Conservation (phyloP, 2,888 invertebrate genomes). For the Thymelicus lineola region DNA sequence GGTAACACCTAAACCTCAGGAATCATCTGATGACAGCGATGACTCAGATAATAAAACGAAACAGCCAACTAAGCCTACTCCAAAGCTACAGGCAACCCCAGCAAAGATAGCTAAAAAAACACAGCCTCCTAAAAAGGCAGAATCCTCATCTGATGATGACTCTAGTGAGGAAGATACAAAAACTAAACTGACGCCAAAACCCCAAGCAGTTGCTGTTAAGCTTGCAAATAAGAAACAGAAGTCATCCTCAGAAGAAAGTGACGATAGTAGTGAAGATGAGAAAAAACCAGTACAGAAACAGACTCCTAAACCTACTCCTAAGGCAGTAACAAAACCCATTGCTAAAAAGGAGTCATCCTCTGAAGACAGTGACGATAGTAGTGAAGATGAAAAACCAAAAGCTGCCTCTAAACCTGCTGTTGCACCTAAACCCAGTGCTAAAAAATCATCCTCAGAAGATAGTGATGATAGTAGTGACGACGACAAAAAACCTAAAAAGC, state of each 20-base stretch:
- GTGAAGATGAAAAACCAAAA: slow-evolving; percentile 52
- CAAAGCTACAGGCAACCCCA: slow-evolving; percentile 12
- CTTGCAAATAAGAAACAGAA: slow-evolving; percentile 51
- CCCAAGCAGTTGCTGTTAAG: slow-evolving; percentile 46
- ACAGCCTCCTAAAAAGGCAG: slow-evolving; percentile 54
- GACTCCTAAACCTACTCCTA: slow-evolving; percentile 33
- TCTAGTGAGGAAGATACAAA: slow-evolving; percentile 45
- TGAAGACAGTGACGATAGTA: slow-evolving; percentile 55
- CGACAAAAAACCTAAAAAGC: slow-evolving; percentile 63
- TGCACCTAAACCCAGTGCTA: slow-evolving; percentile 44
- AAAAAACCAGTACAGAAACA: slow-evolving; percentile 41
- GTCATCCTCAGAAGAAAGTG: slow-evolving; percentile 62
- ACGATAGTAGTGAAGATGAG: slow-evolving; percentile 57
- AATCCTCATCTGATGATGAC: slow-evolving; percentile 62
- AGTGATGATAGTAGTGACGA: slow-evolving; percentile 59
- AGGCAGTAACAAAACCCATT: slow-evolving; percentile 43
- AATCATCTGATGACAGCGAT: slow-evolving; percentile 47
- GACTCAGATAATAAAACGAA: slow-evolving; percentile 47
- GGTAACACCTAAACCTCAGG: slow-evolving; percentile 31
- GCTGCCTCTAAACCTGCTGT: slow-evolving; percentile 44
- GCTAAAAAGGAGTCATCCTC: slow-evolving; percentile 52
- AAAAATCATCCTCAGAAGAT: slow-evolving; percentile 59
- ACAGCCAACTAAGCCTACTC: slow-evolving; percentile 52
- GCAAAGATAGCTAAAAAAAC: slow-evolving; percentile 40
- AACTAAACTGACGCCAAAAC: slow-evolving; percentile 48